phyloP scores from a whole-genome alignment of 1,140 invertebrate species.

The Drusus annulatus region DNA sequence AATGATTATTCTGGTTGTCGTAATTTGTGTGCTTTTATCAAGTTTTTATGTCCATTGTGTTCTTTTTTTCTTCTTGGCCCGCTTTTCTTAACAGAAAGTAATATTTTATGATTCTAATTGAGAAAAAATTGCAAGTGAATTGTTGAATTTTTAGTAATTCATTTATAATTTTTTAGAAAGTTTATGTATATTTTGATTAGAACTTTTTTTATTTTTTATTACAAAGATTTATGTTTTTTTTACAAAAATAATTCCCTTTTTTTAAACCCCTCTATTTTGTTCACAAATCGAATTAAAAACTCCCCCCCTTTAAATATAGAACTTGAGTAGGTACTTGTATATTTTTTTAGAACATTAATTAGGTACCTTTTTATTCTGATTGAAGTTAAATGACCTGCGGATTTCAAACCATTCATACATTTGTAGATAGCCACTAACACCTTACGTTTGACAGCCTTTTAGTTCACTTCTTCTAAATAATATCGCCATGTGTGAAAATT shows the following conservation, averaged over 20 bases:
- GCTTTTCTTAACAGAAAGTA: too few species aligned
- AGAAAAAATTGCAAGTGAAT: too few species aligned
- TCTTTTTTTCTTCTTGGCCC: too few species aligned
- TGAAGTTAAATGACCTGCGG: conserved; percentile 53
- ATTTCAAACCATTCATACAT: conserved; percentile 32
- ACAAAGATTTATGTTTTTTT: too few species aligned
- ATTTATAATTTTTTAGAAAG: not conserved
- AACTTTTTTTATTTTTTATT: too few species aligned
- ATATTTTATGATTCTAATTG: too few species aligned
- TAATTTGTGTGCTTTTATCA: too few species aligned
- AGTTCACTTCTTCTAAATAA: not conserved
- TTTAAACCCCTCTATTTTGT: too few species aligned
- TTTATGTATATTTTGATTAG: not conserved
- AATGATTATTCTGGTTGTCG: too few species aligned
- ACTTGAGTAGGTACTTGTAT: not conserved
- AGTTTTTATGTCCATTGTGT: too few species aligned
- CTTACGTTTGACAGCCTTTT: not conserved
- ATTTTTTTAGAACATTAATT: not conserved
- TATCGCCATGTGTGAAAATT: conserved; percentile 30
- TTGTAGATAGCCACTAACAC: not conserved
- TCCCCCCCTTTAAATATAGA: not conserved
- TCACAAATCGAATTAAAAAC: too few species aligned
- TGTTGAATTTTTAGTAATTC: too few species aligned
- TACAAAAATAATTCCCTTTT: not conserved
- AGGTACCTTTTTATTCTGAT: conserved; percentile 11